Evolutionary conservation across 2,113 vertebrate species (phyloP).

Genomic region (Empidonax alnorum): DNA sequence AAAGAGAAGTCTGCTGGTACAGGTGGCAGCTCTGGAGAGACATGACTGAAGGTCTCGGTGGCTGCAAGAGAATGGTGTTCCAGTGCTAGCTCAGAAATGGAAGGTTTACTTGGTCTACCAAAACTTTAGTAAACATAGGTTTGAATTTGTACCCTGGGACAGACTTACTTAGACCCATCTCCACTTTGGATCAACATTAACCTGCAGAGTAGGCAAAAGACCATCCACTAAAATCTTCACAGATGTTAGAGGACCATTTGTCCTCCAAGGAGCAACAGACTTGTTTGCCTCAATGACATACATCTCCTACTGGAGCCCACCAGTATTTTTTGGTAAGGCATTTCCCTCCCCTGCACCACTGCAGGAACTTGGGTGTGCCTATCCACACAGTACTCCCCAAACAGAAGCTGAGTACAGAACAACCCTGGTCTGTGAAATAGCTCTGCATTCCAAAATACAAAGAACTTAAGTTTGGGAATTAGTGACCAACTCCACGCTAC

Average conservation of each 20-base stretch:
- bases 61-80: neutral
- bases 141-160: neutral
- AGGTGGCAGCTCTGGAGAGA: neutral
- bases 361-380: neutral
- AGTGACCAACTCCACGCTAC: neutral
- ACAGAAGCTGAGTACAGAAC: fast-evolving
- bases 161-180: neutral
- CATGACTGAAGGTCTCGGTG: fast-evolving
- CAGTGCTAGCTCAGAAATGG: neutral
- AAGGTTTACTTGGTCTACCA: neutral
- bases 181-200: neutral
- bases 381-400: neutral
- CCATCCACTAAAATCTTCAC: neutral
- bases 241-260: fast-evolving
- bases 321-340: neutral
- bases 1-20: neutral
- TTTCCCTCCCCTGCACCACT: neutral
- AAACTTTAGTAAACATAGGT: neutral
- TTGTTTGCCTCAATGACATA: neutral
- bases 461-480: neutral
- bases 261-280: fast-evolving
- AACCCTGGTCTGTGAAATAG: neutral
- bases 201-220: neutral
- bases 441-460: neutral
- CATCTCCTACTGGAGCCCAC: neutral